Evolutionary conservation across 2,797 vertebrate species (phyloP).

Genomic region (Lacerta agilis): DNA sequence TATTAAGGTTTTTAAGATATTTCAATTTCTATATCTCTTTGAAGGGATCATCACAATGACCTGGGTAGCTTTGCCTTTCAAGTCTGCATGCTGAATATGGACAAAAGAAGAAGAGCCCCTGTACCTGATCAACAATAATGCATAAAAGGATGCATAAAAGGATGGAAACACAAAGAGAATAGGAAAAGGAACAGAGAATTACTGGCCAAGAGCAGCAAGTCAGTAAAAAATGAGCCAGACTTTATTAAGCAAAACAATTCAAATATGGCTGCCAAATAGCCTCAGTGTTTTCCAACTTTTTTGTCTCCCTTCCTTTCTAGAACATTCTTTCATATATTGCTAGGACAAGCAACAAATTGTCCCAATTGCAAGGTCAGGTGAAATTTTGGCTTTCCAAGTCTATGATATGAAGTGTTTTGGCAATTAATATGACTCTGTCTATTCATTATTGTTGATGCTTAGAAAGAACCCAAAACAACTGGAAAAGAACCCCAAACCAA

Average conservation of each 20-base stretch:
- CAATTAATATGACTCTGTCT: background rate
- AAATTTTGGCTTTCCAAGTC: background rate
- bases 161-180: background rate
- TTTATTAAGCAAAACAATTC: slow-evolving; percentile 16
- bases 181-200: background rate
- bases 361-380: slow-evolving; percentile 6
- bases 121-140: background rate
- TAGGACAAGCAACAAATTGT: slow-evolving; percentile 11
- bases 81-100: background rate
- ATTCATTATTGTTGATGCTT: background rate
- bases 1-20: background rate
- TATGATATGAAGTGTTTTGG: slow-evolving; percentile 1
- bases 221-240: background rate
- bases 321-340: slow-evolving; percentile 12
- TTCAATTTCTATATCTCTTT: background rate
- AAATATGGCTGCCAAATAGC: slow-evolving; percentile 13
- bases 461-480: background rate
- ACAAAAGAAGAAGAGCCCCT: background rate
- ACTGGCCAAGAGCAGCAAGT: slow-evolving; percentile 5
- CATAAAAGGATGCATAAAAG: background rate
- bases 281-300: background rate
- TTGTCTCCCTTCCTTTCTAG: background rate
- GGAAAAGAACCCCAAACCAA: background rate
- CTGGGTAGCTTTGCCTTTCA: background rate
- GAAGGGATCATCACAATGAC: background rate